Conservation (phyloP, 23 tunicate genomes). For the Halocynthia aurantium region DNA sequence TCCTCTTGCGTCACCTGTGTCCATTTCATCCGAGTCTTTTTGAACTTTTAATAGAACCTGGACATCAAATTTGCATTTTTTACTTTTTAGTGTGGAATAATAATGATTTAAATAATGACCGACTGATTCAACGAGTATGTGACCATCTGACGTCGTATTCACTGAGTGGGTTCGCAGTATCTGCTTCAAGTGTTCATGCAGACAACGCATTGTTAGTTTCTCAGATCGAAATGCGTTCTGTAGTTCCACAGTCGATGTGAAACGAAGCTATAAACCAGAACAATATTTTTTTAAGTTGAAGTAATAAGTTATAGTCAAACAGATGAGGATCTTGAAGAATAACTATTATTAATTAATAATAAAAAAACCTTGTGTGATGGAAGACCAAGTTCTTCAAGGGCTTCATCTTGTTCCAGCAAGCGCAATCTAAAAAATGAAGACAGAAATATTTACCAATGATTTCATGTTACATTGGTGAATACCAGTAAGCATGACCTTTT, state of each 20-base stretch:
- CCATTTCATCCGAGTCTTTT: slow-evolving; percentile 3
- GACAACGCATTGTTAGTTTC: slow-evolving; percentile 21
- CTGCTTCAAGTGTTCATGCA: slow-evolving; percentile 64
- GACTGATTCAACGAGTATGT: slow-evolving; percentile 73
- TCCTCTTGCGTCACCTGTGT: background rate
- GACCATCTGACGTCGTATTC: slow-evolving; percentile 53
- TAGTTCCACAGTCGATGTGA: slow-evolving; percentile 66
- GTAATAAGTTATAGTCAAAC: background rate
- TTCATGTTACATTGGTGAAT: background rate
- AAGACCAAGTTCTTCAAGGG: slow-evolving; percentile 62
- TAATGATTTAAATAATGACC: slow-evolving; percentile 1
- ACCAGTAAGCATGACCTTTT: slow-evolving; percentile 22
- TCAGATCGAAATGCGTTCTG: slow-evolving; percentile 38
- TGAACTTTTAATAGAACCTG: slow-evolving; percentile 8
- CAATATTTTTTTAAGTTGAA: background rate
- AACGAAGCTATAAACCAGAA: slow-evolving; percentile 25
- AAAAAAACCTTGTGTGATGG: slow-evolving; percentile 42
- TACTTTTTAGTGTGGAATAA: too few species aligned
- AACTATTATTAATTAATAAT: too few species aligned
- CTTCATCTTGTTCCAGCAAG: slow-evolving; percentile 76
- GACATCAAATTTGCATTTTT: too few species aligned
- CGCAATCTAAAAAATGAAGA: slow-evolving; percentile 29
- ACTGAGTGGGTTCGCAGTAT: slow-evolving; percentile 50
- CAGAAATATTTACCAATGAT: background rate
- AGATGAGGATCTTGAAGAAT: too few species aligned